Evolutionary conservation across 2,113 vertebrate genomes (phyloP), one percentile per base, ranked within the genome.

Genomic region (Urocynchramus pylzowi): DNA sequence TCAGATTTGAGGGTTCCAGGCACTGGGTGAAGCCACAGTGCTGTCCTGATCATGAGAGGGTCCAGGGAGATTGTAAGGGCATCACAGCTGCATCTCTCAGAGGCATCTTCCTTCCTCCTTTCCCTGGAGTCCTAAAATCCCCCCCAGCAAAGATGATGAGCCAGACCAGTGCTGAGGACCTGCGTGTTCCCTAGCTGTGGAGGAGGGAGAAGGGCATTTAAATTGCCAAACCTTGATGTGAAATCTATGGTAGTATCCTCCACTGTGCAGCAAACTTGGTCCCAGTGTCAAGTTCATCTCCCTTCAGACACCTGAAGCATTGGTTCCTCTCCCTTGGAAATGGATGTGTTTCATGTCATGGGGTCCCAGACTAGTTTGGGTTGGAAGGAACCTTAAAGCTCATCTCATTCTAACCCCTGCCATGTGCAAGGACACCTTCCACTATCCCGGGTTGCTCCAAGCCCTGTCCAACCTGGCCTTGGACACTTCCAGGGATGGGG

Each of bases 391-490:
- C 19, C 23, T n/a, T n/a, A 24, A 79, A 79, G 56, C 3, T 39
- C 10, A 47, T 41, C 56, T 10, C 2, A 12, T 47, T 28, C 28
- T 13, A 41, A 15, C 13, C 30, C 56, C 23, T 61, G 54, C 47
- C 28, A 11, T 45, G 19, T 1, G 4, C 54, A 69, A 54, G 13
- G 22, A 53, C 64, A 69, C 47, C 24, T n/a, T 19, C 10, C n/a
- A 39, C 33, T 53, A n/a, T 0, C n/a, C 19, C 64, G 61, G 47
- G 39, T 4, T 53, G 16, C 28, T 61, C 47, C 28, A 87, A 39
- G 35, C 16, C 2, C 35, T 1, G 1, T 17, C 37, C 61, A 44
- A 0, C 31, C 53, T 77, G 17, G 37, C 27, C 27, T 59, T 18
- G 39, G 10, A 39, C 33, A 60, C 22, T 68, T 3, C 22, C 45